Evolutionary conservation across 2,113 vertebrate species (phyloP), one percentile per base, ranked within the genome.

Genomic region (Tetrao urogallus): DNA sequence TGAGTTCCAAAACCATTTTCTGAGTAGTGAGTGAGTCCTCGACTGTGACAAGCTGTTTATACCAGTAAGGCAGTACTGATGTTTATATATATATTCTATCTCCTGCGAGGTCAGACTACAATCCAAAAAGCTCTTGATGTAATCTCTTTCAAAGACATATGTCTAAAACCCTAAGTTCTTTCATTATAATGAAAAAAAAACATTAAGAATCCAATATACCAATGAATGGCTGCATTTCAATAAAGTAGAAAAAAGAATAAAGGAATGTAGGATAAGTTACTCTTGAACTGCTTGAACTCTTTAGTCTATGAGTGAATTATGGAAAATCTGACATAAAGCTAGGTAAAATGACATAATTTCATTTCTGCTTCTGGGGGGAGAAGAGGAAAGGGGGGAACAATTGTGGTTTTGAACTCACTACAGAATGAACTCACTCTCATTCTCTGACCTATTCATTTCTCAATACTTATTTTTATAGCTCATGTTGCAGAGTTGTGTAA

Each of bases 391-490:
- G 72, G 92, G 70, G 52, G 94, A 96, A 83, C 69, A 81, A 83
- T 69, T 93, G 40, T 86, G 95, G 93, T 93, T 96, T 92, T 94
- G 63, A 93, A 96, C 94, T 79, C 54, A 75, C 82, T 90, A 73
- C 61, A 72, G 82, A 89, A 94, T 95, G 91, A 93, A 89, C 88
- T 94, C 87, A 74, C 43, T 77, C 19, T 86, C n/a, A 52, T 96
- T 93, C 73, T 92, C 72, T 91, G 85, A 80, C 82, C 82, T 94
- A 91, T 80, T 91, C 18, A 66, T 94, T 95, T 95, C 94, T 91
- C 93, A 96, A 78, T 88, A 91, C 52, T 95, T 89, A 89, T 58
- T 92, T 94, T 92, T 92, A 83, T 81, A 88, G 79, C 57, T 95
- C 76, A 77, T 89, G 61, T 88, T 95, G 89, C 0, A 1, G 88